These are phyloP conservation scores for Tonatia bakeri DNA, from an alignment of 2,113 vertebrate genomes.

Conservation along the genomic window DNA sequence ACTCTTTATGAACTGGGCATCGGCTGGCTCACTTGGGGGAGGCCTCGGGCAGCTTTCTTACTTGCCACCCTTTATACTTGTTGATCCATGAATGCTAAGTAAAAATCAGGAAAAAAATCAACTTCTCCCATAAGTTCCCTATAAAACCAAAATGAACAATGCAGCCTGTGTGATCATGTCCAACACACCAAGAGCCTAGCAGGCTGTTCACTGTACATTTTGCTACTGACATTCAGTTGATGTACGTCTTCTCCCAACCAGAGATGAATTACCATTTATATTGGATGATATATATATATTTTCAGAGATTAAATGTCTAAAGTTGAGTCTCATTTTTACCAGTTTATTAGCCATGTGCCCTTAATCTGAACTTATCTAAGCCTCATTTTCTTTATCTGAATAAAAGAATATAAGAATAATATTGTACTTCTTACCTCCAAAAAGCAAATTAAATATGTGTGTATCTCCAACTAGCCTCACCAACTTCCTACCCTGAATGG, in stretches of 20 bases:
- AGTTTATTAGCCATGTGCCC: background rate
- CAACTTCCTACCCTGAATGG: background rate
- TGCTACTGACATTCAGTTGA: background rate
- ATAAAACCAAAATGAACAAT: background rate
- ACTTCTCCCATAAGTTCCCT: background rate
- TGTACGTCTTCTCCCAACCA: background rate
- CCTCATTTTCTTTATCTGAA: background rate
- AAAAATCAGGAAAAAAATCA: background rate
- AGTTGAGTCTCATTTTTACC: background rate
- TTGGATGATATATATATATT: background rate
- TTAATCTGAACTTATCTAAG: constrained; percentile 30
- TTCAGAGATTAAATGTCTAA: background rate
- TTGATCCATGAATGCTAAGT: background rate
- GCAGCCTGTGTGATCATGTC: background rate
- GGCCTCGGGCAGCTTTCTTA: background rate
- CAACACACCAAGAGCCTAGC: background rate
- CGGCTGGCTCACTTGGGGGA: background rate
- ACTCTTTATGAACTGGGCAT: background rate
- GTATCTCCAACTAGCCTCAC: background rate
- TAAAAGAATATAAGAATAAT: constrained; percentile 12
- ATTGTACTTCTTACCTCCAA: background rate
- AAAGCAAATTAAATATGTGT: background rate
- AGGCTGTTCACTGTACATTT: constrained; percentile 22
- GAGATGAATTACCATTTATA: constrained; percentile 11
- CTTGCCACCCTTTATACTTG: background rate